Evolutionary conservation across 2,113 vertebrate species (phyloP).

Genomic region (Pangasianodon hypophthalmus): DNA sequence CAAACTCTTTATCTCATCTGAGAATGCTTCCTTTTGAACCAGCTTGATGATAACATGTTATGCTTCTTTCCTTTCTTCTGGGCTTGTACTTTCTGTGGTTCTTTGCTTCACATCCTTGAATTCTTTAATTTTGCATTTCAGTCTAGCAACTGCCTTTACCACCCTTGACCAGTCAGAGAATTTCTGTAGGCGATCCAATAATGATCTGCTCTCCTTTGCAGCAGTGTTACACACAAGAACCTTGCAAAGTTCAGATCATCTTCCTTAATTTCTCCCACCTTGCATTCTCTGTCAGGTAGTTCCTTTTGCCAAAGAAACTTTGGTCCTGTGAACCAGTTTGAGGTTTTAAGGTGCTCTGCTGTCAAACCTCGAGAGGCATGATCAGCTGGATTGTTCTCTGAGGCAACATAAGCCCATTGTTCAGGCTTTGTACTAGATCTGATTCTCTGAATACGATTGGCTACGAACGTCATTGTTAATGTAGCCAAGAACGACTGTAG

Average conservation of each 20-base stretch:
- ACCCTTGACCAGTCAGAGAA: no score
- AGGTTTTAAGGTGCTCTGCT: no score
- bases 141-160: constrained; percentile 48
- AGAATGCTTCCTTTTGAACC: no score
- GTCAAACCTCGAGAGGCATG: no score
- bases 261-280: constrained; percentile 42
- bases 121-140: constrained; percentile 23
- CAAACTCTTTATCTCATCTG: no score
- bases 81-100: constrained; percentile 38
- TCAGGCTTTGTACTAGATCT: no score
- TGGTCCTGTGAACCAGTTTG: constrained; percentile 48
- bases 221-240: no score
- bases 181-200: background rate
- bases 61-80: constrained; percentile 52
- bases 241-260: constrained; percentile 37
- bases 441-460: no score
- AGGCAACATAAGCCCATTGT: no score
- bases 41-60: constrained; percentile 35
- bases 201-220: constrained; percentile 14
- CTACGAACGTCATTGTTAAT: no score
- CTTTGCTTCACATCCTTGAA: constrained; percentile 31
- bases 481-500: no score
- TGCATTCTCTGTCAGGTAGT: constrained; percentile 37
- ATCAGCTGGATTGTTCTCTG: no score
- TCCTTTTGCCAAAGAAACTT: constrained; percentile 45